Base-by-base conservation (phyloP, 2,888 invertebrate genomes). In the Eucriotettix oculatus region DNA sequence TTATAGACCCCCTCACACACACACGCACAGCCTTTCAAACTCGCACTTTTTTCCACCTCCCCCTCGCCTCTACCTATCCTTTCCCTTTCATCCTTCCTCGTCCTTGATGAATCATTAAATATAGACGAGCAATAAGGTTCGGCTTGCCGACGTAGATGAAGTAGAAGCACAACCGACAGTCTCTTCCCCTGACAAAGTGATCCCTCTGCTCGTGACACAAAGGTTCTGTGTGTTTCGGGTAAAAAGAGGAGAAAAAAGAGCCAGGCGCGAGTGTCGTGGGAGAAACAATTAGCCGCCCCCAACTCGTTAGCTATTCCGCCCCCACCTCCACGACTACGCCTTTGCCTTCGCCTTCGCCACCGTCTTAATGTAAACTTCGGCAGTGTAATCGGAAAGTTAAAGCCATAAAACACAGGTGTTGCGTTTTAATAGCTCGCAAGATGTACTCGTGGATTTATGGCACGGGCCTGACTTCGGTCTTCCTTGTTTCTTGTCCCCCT, bases 51-150 rank as follows among this genome's bases (percentile, higher is more conserved):
- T 29, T 29, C 29, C 29, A 29, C 29, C 29, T 29, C 29, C 29
- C 29, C 29, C 29, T 29, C 29, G 29, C 29, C 29, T 29, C 29
- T 29, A 29, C 29, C 29, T 29, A 29, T 48, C 48, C 48, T 48
- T n/a, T 48, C 14, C n/a, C 14, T 14, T 14, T 12, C n/a, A 12
- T 48, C 48, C 14, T n/a, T 48, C 48, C 48, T n/a, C 48, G 12
- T 48, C n/a, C 14, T n/a, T 63, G 63, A 63, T 63, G 63, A 63
- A 63, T 61, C 63, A 63, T 63, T 59, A 63, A 63, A 61, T 63
- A 63, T 63, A 57, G 63, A 63, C 61, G 61, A 61, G 60, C 59
- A 61, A 59, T 61, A 61, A 61, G 48, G 58, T 60, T 58, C 60
- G 48, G 57, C 48, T 58, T n/a, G 55, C 14, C 55, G 42, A n/a